phyloP scores from a whole-genome alignment of 2,797 vertebrate species.

The Triplophysa yarkandensis region DNA sequence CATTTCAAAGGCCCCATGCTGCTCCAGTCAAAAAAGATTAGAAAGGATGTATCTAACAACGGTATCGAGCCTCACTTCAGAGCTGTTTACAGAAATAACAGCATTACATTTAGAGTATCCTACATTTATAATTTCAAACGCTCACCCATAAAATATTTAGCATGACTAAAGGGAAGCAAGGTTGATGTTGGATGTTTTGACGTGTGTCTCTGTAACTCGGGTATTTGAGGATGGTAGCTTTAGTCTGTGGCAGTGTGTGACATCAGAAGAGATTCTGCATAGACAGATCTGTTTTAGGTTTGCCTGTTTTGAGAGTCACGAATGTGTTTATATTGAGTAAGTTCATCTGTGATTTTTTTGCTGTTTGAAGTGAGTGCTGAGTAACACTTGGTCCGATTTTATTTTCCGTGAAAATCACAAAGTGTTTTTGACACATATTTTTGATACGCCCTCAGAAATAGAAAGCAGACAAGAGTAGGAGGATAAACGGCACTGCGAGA shows the following conservation, averaged over 20 bases:
- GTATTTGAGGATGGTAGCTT: constrained; percentile 36
- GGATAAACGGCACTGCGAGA: background rate
- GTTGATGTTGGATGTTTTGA: constrained; percentile 54
- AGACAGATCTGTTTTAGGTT: constrained; percentile 31
- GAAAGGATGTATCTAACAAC: constrained; percentile 28
- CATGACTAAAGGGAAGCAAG: constrained; percentile 50
- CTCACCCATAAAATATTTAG: constrained; percentile 53
- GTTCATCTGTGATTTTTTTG: constrained; percentile 29
- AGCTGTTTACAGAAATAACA: constrained; percentile 47
- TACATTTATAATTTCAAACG: constrained; percentile 30
- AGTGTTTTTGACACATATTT: constrained; percentile 24
- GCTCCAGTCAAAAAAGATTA: constrained; percentile 38
- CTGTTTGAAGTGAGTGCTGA: constrained; percentile 44
- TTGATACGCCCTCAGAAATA: constrained; percentile 19
- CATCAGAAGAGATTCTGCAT: constrained; percentile 18
- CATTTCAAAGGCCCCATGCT: constrained; percentile 21
- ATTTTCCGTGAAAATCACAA: constrained; percentile 25
- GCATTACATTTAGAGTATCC: constrained; percentile 44
- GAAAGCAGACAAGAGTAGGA: background rate
- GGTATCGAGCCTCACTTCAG: constrained; percentile 33
- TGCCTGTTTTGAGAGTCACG: constrained; percentile 32
- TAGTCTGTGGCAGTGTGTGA: constrained; percentile 12
- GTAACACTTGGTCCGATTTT: constrained; percentile 29
- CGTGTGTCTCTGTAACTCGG: constrained; percentile 47
- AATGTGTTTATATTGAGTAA: constrained; percentile 42